Conservation (phyloP, 2,888 invertebrate genomes). For the Agrochola macilenta region DNA sequence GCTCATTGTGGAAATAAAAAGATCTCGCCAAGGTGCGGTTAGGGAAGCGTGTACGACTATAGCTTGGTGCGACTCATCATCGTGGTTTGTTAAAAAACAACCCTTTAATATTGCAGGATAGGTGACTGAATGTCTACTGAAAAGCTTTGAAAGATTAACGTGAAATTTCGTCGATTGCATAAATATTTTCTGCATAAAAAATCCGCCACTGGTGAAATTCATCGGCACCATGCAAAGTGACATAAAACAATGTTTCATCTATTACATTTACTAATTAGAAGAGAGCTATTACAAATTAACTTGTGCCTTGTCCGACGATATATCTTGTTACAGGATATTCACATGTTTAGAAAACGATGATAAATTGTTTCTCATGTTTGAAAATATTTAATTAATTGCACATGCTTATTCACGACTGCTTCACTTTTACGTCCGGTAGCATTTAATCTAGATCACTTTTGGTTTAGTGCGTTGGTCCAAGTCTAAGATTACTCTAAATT, state of each 20-base stretch:
- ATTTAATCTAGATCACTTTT: constrained; percentile 3
- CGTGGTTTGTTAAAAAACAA: background rate
- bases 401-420: constrained; percentile 24
- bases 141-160: no score
- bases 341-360: constrained; percentile 44
- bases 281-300: background rate
- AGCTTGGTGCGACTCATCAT: no score
- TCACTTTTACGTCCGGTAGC: constrained; percentile 33
- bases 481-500: background rate
- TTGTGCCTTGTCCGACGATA: background rate
- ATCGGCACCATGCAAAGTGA: background rate
- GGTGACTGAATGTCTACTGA: no score
- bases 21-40: background rate
- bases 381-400: constrained; percentile 41
- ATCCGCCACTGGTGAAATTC: no score
- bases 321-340: constrained; percentile 43
- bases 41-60: background rate
- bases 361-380: constrained; percentile 26
- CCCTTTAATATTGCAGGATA: background rate
- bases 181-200: no score
- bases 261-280: background rate
- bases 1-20: constrained; percentile 45
- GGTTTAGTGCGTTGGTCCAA: background rate
- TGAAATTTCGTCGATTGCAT: no score
- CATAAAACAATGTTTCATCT: background rate